These are phyloP conservation scores for Fabriciana adippe DNA, from an alignment of 2,888 invertebrate species.

Conservation along the genomic window DNA sequence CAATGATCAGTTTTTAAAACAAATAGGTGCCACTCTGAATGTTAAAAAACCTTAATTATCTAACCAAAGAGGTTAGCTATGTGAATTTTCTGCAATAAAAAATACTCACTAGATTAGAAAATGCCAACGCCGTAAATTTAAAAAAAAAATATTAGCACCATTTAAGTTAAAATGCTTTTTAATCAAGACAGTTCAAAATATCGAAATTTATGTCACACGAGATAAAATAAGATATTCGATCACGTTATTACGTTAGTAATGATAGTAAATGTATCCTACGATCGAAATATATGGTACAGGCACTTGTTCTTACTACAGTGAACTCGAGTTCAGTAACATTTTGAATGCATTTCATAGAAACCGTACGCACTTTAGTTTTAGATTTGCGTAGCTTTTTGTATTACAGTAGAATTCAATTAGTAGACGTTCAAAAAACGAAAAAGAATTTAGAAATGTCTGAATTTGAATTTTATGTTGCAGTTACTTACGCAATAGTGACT, in stretches of 20 bases:
- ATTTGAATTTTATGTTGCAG: too few species aligned
- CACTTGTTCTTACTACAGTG: conserved; percentile 1
- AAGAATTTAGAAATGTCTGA: too few species aligned
- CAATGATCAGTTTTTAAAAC: too few species aligned
- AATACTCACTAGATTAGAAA: too few species aligned
- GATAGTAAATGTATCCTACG: neutral
- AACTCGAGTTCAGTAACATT: conserved; percentile 4
- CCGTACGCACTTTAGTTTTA: conserved; percentile 1
- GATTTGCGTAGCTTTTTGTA: neutral
- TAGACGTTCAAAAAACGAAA: neutral
- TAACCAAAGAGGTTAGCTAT: too few species aligned
- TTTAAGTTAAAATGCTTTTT: too few species aligned
- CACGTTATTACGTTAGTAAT: neutral
- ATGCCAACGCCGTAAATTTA: too few species aligned
- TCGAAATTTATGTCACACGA: neutral
- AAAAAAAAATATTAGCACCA: too few species aligned
- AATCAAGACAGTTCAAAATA: neutral
- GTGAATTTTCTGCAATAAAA: too few species aligned
- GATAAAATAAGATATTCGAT: neutral
- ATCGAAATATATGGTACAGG: neutral
- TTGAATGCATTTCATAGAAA: neutral
- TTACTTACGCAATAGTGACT: too few species aligned
- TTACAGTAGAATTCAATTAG: neutral
- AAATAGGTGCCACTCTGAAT: too few species aligned
- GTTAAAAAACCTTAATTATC: too few species aligned